phyloP scores from a whole-genome alignment of 1,140 invertebrate genomes.

The Drosophila murphyi region DNA sequence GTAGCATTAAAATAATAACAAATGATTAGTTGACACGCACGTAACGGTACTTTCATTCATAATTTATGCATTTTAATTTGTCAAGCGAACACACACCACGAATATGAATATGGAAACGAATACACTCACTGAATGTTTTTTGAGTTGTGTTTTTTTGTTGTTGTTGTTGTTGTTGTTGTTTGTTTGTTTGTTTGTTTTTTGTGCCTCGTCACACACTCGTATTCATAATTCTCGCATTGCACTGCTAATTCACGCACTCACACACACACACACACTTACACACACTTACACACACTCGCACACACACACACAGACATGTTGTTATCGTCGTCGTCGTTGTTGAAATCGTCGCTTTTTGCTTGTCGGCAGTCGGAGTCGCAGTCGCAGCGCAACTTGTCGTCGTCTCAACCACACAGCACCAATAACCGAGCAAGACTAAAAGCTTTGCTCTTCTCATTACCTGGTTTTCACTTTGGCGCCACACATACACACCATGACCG shows the following conservation, averaged over 20 bases:
- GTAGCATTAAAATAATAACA: slow-evolving; percentile 79
- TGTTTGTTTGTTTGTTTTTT: slow-evolving; percentile 20
- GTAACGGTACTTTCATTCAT: slow-evolving; percentile 82
- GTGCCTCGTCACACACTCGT: slow-evolving; percentile 31
- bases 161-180: slow-evolving; percentile 20
- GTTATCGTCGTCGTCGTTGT: slow-evolving; percentile 27
- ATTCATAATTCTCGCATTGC: slow-evolving; percentile 68
- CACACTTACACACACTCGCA: slow-evolving; percentile 11
- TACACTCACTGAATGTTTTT: slow-evolving; percentile 5
- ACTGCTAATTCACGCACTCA: slow-evolving; percentile 41
- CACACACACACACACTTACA: slow-evolving; percentile 18
- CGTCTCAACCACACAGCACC: slow-evolving; percentile 79
- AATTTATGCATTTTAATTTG: slow-evolving; percentile 84
- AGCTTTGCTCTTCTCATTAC: slow-evolving; percentile 81
- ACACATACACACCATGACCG: slow-evolving; percentile 17
- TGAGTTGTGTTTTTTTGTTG: slow-evolving; percentile 15
- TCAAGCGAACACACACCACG: slow-evolving; percentile 55
- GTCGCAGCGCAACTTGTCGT: slow-evolving; percentile 49
- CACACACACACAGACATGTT: slow-evolving; percentile 7
- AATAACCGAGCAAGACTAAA: slow-evolving; percentile 82
- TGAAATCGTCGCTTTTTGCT: slow-evolving; percentile 40
- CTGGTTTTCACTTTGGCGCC: slow-evolving; percentile 71
- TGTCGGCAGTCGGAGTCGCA: slow-evolving; percentile 19
- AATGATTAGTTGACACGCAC: slow-evolving; percentile 82
- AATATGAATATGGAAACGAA: slow-evolving; percentile 26